These are phyloP conservation scores for Heliconius hewitsoni DNA, from an alignment of 1,140 invertebrate genomes.

Conservation along the genomic window DNA sequence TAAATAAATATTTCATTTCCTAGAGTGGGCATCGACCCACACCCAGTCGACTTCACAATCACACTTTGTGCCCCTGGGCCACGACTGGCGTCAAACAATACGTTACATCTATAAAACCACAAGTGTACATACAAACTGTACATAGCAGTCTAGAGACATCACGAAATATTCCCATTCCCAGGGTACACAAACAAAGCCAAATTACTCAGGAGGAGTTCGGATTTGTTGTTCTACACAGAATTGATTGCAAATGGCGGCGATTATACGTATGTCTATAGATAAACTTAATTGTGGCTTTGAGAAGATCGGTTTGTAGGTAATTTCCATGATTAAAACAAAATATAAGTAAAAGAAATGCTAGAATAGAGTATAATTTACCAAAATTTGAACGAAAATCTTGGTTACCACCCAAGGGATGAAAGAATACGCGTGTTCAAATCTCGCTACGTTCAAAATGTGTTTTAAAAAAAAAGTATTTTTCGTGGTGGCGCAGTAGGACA, in stretches of 20 bases:
- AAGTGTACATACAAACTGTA: background rate
- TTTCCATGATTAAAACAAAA: background rate
- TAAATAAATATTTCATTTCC: no score
- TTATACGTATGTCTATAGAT: background rate
- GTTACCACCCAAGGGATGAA: no score
- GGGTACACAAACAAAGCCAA: constrained; percentile 24
- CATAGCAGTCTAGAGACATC: background rate
- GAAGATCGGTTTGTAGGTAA: background rate
- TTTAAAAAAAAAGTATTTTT: background rate
- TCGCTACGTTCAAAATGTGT: background rate
- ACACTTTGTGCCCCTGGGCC: no score
- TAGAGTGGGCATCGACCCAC: no score
- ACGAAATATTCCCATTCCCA: constrained; percentile 20
- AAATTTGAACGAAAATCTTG: background rate
- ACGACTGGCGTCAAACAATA: background rate
- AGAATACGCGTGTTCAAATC: no score
- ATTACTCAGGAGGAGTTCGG: constrained; percentile 23
- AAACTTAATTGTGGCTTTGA: background rate
- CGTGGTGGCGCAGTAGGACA: no score
- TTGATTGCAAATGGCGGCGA: constrained; percentile 29
- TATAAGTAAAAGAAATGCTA: background rate
- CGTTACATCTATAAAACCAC: background rate
- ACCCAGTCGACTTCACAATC: no score
- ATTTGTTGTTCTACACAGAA: constrained; percentile 27
- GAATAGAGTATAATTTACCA: background rate